These are phyloP conservation scores for Tympanuchus pallidicinctus DNA, from an alignment of 2,113 vertebrate genomes.

Conservation along the genomic window DNA sequence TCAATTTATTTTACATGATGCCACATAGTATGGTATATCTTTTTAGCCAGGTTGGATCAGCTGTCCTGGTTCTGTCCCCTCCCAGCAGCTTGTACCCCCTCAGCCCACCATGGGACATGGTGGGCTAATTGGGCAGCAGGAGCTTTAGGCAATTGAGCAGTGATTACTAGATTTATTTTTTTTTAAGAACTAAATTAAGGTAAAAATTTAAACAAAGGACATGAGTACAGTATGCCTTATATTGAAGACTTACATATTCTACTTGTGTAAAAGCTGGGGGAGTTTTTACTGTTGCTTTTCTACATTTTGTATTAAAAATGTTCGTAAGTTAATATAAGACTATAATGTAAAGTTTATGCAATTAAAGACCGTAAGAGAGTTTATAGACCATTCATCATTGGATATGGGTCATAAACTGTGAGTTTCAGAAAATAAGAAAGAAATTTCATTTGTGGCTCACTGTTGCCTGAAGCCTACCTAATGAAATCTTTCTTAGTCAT, in stretches of 20 bases:
- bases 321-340: constrained; percentile 67
- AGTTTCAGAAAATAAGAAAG: constrained; percentile 79
- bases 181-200: constrained; percentile 54
- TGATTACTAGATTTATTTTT: constrained; percentile 54
- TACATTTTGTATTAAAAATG: constrained; percentile 64
- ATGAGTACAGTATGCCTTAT: background rate
- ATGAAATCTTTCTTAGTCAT: constrained; percentile 79
- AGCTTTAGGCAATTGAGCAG: constrained; percentile 55
- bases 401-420: constrained; percentile 79
- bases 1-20: too few relatives aligned
- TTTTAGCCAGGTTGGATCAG: too few relatives aligned
- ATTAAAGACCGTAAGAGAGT: constrained; percentile 76
- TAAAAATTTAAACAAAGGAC: constrained; percentile 15
- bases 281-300: constrained; percentile 34
- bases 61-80: too few relatives aligned
- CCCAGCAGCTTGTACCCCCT: too few relatives aligned
- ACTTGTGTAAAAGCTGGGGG: constrained; percentile 10
- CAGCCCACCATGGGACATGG: background rate
- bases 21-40: too few relatives aligned
- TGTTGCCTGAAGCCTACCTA: constrained; percentile 82
- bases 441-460: constrained; percentile 79
- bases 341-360: constrained; percentile 79
- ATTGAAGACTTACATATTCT: constrained; percentile 9
- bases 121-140: constrained; percentile 61
- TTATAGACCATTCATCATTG: constrained; percentile 81